phyloP scores from a whole-genome alignment of 2,113 vertebrate genomes.

The Malurus alboscapulatus region DNA sequence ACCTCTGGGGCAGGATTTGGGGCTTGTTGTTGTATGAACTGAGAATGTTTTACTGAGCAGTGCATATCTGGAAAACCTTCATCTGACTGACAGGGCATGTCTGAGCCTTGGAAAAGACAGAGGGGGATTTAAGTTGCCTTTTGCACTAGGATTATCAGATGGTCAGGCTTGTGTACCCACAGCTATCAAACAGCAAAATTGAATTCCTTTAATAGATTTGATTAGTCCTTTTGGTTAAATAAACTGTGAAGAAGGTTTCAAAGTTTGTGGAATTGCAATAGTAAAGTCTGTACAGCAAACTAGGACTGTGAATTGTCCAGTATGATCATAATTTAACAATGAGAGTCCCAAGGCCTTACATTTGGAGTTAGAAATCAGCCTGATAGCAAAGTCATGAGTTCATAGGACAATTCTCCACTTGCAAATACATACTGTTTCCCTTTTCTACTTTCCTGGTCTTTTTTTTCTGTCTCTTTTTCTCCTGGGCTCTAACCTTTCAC shows the following conservation, averaged over 20 bases:
- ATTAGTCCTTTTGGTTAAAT: background rate
- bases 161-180: background rate
- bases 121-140: slow-evolving; percentile 4
- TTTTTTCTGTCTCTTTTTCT: background rate
- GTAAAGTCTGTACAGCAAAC: background rate
- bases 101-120: slow-evolving; percentile 1
- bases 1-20: background rate
- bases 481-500: background rate
- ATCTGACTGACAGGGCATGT: background rate
- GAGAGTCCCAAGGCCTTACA: background rate
- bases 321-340: background rate
- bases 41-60: background rate
- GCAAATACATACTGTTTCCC: background rate
- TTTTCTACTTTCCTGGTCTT: background rate
- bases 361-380: background rate
- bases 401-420: background rate
- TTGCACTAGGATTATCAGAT: background rate
- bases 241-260: background rate
- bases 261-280: background rate
- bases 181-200: background rate
- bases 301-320: accelerated
- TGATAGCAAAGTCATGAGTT: background rate
- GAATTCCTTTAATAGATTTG: background rate
- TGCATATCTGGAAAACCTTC: background rate
- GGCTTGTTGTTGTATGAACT: background rate